Percentiles rank a stretch among this genome's conserved stretches.
Evolutionary conservation across 2,113 vertebrate genomes (phyloP).

Genomic region (Callithrix jacchus): DNA sequence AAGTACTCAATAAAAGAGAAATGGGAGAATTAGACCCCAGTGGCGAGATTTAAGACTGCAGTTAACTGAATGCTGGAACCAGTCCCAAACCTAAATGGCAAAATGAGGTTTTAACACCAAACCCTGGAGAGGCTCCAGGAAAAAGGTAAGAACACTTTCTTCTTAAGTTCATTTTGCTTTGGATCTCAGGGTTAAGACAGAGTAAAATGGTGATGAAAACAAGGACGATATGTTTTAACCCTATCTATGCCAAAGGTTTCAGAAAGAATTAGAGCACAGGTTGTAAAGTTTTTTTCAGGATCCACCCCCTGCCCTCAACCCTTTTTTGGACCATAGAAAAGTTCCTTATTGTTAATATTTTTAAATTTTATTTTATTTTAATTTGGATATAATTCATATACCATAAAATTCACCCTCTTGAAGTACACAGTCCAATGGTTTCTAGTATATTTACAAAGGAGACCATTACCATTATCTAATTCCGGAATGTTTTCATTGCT

Average conservation of each 20-base stretch:
- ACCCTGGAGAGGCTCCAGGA: slow-evolving; percentile 20
- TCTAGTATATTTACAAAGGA: slow-evolving; percentile 9
- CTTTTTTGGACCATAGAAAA: background rate
- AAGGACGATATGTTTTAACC: background rate
- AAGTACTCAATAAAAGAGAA: slow-evolving; percentile 14
- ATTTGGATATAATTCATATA: background rate
- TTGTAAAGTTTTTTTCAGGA: background rate
- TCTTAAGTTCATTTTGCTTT: background rate
- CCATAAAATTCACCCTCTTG: background rate
- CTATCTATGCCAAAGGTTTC: background rate
- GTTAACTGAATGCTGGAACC: slow-evolving; percentile 14
- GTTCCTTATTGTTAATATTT: background rate
- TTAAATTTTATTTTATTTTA: background rate
- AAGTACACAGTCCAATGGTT: background rate
- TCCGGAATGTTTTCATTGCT: background rate
- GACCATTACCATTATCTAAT: background rate
- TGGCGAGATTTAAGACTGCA: slow-evolving; percentile 1
- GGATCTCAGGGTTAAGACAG: background rate
- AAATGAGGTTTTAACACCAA: slow-evolving; percentile 40
- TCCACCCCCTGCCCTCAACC: background rate
- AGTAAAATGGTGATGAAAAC: background rate
- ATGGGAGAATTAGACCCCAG: background rate
- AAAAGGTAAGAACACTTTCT: background rate
- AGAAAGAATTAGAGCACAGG: background rate
- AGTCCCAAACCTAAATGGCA: slow-evolving; percentile 46